phyloP scores from a whole-genome alignment of 53 echinoderm and acorn worm genomes.

The Holothuria leucospilota region DNA sequence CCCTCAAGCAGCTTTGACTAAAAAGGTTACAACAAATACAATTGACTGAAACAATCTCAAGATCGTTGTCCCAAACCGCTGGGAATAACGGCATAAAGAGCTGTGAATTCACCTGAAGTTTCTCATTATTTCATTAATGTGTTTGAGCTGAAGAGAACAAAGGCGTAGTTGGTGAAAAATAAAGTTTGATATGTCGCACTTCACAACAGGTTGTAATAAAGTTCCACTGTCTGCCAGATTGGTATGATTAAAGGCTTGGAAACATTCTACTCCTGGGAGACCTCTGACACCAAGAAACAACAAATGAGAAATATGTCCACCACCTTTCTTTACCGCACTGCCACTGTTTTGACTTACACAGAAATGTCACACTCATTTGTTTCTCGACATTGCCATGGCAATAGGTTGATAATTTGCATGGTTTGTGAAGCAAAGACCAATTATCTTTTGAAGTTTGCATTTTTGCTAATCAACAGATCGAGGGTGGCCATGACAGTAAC shows the following conservation, averaged over 20 bases:
- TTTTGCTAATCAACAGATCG: slow-evolving; percentile 45
- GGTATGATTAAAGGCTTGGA: slow-evolving; percentile 22
- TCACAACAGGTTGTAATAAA: slow-evolving; percentile 24
- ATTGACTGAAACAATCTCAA: too few relatives aligned
- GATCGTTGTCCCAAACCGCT: not conserved
- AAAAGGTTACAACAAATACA: too few relatives aligned
- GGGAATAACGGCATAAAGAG: slow-evolving; percentile 7
- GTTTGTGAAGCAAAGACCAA: slow-evolving; percentile 52
- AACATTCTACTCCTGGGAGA: slow-evolving; percentile 23
- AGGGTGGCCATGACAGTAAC: slow-evolving; percentile 45
- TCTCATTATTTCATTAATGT: slow-evolving; percentile 47
- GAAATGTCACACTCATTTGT: slow-evolving; percentile 34
- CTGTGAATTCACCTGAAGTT: slow-evolving; percentile 22
- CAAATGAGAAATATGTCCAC: slow-evolving; percentile 40
- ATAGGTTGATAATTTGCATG: slow-evolving; percentile 47
- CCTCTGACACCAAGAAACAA: slow-evolving; percentile 32
- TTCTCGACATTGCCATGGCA: slow-evolving; percentile 38
- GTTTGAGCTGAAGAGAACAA: slow-evolving; percentile 6
- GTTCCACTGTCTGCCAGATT: slow-evolving; percentile 1
- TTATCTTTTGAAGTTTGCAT: slow-evolving; percentile 32
- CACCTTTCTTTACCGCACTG: slow-evolving; percentile 2
- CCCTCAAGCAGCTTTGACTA: too few relatives aligned
- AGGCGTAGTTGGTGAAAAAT: not conserved
- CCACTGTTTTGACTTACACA: slow-evolving; percentile 28
- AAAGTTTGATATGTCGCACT: slow-evolving; percentile 31